phyloP scores from a whole-genome alignment of 1,140 invertebrate genomes.

The Sitodiplosis mosellana region DNA sequence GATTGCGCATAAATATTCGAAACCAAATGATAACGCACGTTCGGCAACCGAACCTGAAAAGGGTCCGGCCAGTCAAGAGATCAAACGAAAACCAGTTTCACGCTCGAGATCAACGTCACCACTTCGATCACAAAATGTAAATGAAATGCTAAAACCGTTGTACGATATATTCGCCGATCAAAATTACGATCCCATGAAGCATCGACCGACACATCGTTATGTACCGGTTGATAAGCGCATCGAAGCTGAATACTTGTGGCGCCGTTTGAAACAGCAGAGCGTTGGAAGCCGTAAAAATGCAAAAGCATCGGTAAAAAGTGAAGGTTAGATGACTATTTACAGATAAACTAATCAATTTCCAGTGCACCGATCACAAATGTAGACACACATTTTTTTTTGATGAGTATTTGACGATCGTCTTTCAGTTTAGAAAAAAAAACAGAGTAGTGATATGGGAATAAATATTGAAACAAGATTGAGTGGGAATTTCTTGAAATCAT shows the following conservation, averaged over 20 bases:
- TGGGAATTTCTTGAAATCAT: no score
- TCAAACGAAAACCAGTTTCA: constrained; percentile 1
- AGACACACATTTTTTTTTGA: no score
- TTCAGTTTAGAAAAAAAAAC: no score
- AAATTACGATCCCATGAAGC: constrained; percentile 50
- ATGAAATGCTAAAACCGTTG: constrained; percentile 7
- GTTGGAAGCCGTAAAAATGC: no score
- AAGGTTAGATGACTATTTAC: no score
- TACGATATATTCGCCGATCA: constrained; percentile 43
- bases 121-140: constrained; percentile 2
- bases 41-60: constrained; percentile 34
- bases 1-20: constrained; percentile 56
- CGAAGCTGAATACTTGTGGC: constrained; percentile 11
- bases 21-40: constrained; percentile 38
- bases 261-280: constrained; percentile 4
- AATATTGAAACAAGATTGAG: no score
- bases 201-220: constrained; percentile 56
- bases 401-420: no score
- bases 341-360: no score
- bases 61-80: constrained; percentile 16
- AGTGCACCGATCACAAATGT: no score
- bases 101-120: constrained; percentile 28
- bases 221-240: constrained; percentile 30
- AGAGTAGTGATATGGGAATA: no score
- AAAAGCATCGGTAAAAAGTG: no score